These are phyloP conservation scores for Acinonyx jubatus DNA, from an alignment of 2,113 vertebrate species.

Conservation along the genomic window DNA sequence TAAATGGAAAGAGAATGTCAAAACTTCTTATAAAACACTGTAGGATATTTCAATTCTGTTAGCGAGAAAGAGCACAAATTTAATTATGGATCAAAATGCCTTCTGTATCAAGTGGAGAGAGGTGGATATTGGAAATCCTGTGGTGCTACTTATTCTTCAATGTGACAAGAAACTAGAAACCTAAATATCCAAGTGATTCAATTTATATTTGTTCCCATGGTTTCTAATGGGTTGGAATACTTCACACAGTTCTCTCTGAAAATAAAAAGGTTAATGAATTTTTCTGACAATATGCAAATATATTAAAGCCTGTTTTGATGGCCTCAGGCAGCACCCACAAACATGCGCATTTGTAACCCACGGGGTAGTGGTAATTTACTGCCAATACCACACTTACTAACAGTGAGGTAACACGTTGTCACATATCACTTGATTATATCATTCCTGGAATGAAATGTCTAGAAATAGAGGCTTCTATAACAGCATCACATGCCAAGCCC, in stretches of 20 bases:
- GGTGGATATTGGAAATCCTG: neutral
- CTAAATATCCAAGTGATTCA: slow-evolving; percentile 43
- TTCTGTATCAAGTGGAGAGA: neutral
- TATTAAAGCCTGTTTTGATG: slow-evolving; percentile 13
- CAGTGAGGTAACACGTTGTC: neutral
- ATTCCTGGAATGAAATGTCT: neutral
- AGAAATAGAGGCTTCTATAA: neutral
- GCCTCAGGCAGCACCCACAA: neutral
- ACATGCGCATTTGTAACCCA: neutral
- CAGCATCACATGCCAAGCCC: neutral
- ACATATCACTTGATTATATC: neutral
- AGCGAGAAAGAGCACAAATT: slow-evolving; percentile 70
- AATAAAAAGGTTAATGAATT: slow-evolving; percentile 73
- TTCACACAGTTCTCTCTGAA: slow-evolving; percentile 33
- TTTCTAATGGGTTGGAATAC: slow-evolving; percentile 26
- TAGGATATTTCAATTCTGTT: slow-evolving; percentile 54
- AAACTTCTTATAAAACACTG: slow-evolving; percentile 60
- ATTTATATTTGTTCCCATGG: slow-evolving; percentile 55
- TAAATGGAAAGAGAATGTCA: slow-evolving; percentile 61
- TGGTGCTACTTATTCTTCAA: slow-evolving; percentile 71
- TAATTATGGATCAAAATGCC: slow-evolving; percentile 60
- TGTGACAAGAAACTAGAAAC: slow-evolving; percentile 63
- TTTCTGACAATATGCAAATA: slow-evolving; percentile 62
- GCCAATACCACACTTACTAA: neutral
- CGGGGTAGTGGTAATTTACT: neutral